Conservation (phyloP, 1,140 invertebrate species). For the roundworm (Caenorhabditis elegans) region WBcel235 BX284605.5:14664001-14664500, state of each 20-base stretch:
- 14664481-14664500: no score
- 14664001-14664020: neutral
- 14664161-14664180: neutral
- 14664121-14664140: neutral
- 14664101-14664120: constrained; percentile 25
- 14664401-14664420: no score
- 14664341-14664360: no score
- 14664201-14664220: constrained; percentile 5
- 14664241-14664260: neutral
- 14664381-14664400: no score
- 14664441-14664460: no score
- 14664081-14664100: constrained; percentile 30
- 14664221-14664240: neutral
- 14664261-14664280: neutral
- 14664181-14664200: constrained; percentile 13
- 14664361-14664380: no score
- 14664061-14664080: neutral
- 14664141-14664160: constrained; percentile 25
- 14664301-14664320: no score
- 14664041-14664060: neutral
- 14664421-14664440: no score
- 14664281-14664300: neutral
- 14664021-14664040: constrained; percentile 18
- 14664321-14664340: no score
- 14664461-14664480: no score